Base-by-base conservation (phyloP, 2,113 vertebrate species). In the Sclerurus mexicanus region DNA sequence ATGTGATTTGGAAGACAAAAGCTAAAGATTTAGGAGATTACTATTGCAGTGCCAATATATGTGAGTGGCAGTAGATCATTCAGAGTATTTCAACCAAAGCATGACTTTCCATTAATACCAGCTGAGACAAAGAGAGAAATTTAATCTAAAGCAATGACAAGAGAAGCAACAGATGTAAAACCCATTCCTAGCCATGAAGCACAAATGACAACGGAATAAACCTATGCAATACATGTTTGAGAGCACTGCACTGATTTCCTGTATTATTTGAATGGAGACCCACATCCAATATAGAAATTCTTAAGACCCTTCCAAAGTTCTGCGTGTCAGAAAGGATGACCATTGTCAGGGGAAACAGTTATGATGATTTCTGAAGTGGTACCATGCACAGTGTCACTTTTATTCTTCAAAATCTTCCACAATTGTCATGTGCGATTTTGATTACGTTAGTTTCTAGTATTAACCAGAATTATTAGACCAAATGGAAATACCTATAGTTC, bases 1-100 rank as follows among this genome's bases (percentile, higher is more conserved):
- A 93, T 91, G 58, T 90, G 94, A 96, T 94, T 94, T 95, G 76
- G 50, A 96, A 97, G 96, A 94, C 80, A 97, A 95, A 96, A 96
- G 59, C 40, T 52, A 80, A 96, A 93, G 50, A 75, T 80, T 94
- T 90, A 77, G 86, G 75, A 96, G 91, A 94, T 50, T 35, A 72
- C 77, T 96, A 87, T 23, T 95, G 85, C 67, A 49, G 25, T 46
- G 42, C 75, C 90, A 97, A 91, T 95, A 42, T 40, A 87, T 47
- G 47, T 95, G 89, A 97, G 92, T 87, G 47, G 50, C 76, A 89
- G 94, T 80, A 87, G 35, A 77, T 91, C 53, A 89, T 80, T 96
- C 89, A 84, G 89, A 98, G 92, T 93, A 89, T 74, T 95, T 92
- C 86, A 78, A 92, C 60, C 89, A 93, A 96, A 93, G 73, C 68